phyloP scores from a whole-genome alignment of 2,888 invertebrate genomes.

The Stictocephala bisonia region DNA sequence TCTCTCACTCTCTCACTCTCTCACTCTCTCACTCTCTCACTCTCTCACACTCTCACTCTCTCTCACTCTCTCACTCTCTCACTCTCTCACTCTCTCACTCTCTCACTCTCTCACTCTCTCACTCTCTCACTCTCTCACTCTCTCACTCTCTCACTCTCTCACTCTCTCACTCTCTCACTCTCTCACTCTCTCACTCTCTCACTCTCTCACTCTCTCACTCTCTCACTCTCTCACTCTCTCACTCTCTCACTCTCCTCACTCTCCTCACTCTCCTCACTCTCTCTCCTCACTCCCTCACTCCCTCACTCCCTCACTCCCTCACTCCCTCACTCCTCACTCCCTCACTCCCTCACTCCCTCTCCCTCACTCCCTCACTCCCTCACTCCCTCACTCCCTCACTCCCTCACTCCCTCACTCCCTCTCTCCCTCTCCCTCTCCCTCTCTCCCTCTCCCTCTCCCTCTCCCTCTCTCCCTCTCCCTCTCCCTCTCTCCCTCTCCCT shows the following conservation, averaged over 20 bases:
- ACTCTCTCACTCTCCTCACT: conserved; percentile 9
- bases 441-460: conserved; percentile 4
- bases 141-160: not conserved
- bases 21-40: no score
- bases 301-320: conserved; percentile 29
- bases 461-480: no score
- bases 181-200: not conserved
- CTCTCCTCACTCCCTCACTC: no score
- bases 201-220: conserved; percentile 37
- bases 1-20: no score
- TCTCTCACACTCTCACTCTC: no score
- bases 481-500: no score
- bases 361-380: conserved; percentile 3
- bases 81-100: not conserved
- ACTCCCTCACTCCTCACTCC: not conserved
- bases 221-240: conserved; percentile 20
- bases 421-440: not conserved
- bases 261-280: not conserved
- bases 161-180: not conserved
- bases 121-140: not conserved
- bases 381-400: not conserved
- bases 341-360: not conserved
- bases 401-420: not conserved
- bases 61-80: no score
- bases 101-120: not conserved